Conservation (phyloP, 2,113 vertebrate genomes). For the Oreochromis spilurus region DNA sequence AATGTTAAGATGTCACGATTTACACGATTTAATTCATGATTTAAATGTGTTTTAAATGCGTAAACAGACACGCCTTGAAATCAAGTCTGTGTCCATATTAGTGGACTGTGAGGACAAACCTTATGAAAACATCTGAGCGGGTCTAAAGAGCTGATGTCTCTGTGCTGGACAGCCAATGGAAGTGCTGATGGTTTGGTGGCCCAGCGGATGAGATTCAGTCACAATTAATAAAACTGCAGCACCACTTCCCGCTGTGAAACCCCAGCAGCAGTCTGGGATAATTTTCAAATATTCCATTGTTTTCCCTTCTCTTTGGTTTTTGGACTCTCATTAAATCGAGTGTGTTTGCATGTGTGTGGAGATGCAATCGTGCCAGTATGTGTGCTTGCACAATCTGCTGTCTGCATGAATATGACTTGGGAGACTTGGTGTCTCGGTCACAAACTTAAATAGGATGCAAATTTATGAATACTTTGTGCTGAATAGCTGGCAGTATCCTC, state of each 20-base stretch:
- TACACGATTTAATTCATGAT: not conserved
- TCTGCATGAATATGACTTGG: not conserved
- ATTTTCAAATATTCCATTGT: conserved; percentile 36
- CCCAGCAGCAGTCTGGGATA: conserved; percentile 6
- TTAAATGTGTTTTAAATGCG: not conserved
- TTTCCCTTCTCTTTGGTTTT: conserved; percentile 31
- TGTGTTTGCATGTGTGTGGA: not conserved
- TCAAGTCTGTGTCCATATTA: not conserved
- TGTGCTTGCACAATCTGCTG: conserved; percentile 3
- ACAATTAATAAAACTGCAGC: conserved; percentile 29
- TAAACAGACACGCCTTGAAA: conserved; percentile 6
- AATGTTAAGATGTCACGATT: not conserved
- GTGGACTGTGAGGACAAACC: not conserved
- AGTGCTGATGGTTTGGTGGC: not conserved
- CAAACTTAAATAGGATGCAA: conserved; percentile 50
- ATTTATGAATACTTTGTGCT: conserved; percentile 61
- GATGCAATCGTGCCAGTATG: not conserved
- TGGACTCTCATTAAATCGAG: not conserved
- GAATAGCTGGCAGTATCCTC: conserved; percentile 27
- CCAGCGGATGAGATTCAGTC: conserved; percentile 1
- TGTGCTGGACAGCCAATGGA: not conserved
- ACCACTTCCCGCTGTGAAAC: conserved; percentile 9
- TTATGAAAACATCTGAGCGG: not conserved
- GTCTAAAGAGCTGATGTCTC: not conserved
- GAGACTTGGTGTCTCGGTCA: conserved; percentile 17